Conservation (phyloP, 2,113 vertebrate genomes). For the Ibidorhyncha struthersii region DNA sequence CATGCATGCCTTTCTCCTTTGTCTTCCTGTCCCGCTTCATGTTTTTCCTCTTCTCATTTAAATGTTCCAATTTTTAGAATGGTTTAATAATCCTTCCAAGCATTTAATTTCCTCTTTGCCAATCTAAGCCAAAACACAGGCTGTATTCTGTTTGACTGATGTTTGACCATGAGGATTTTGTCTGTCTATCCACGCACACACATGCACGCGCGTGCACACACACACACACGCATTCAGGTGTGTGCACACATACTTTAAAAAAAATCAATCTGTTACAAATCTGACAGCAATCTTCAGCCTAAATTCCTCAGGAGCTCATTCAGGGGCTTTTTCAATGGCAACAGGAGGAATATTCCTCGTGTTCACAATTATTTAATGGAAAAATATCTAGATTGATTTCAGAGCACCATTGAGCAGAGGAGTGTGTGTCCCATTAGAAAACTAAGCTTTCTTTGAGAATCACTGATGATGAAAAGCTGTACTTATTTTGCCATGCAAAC, state of each 20-base stretch:
- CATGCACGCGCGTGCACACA: accelerated
- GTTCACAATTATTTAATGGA: slow-evolving; percentile 6
- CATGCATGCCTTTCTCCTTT: not conserved
- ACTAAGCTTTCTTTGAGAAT: not conserved
- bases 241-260: not conserved
- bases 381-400: slow-evolving; percentile 35
- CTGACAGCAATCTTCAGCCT: not conserved
- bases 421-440: not conserved
- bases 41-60: not conserved
- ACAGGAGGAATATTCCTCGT: not conserved
- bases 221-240: accelerated
- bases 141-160: not conserved
- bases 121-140: slow-evolving; percentile 12
- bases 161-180: not conserved
- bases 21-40: not conserved
- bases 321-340: not conserved
- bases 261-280: not conserved
- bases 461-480: slow-evolving; percentile 22
- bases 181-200: not conserved
- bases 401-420: not conserved
- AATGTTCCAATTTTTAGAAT: not conserved
- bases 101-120: slow-evolving; percentile 55
- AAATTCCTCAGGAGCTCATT: not conserved
- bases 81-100: slow-evolving; percentile 16
- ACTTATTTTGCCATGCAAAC: not conserved